These are phyloP conservation scores for Gracilinanus agilis DNA, from an alignment of 2,113 vertebrate genomes.

Conservation along the genomic window DNA sequence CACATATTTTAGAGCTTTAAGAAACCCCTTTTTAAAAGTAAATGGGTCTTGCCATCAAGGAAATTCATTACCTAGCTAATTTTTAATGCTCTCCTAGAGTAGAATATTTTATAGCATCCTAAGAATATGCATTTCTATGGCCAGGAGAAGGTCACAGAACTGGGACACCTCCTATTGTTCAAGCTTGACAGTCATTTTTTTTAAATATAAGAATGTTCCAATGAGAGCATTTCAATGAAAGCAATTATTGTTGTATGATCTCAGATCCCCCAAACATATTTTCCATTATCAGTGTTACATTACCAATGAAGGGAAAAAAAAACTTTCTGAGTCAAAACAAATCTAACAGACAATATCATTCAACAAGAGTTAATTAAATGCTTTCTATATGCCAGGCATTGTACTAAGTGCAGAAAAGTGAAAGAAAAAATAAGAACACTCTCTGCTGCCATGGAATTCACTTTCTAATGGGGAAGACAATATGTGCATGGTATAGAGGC, in stretches of 20 bases:
- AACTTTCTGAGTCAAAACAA: neutral
- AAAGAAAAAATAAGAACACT: neutral
- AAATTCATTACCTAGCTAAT: neutral
- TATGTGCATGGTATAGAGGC: neutral
- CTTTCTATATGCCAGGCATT: neutral
- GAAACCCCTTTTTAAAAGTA: neutral
- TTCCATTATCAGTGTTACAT: neutral
- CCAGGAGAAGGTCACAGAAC: neutral
- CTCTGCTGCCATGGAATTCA: no score
- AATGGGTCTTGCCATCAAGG: neutral
- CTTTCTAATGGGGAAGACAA: no score
- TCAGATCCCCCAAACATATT: neutral
- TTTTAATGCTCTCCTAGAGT: neutral
- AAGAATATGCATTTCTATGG: neutral
- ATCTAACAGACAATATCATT: neutral
- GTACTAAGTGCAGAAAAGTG: neutral
- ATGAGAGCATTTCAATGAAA: neutral
- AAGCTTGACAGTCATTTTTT: neutral
- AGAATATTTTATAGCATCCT: neutral
- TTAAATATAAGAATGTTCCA: slow-evolving; percentile 2
- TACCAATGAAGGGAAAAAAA: neutral
- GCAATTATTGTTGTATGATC: neutral
- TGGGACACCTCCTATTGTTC: neutral
- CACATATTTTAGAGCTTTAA: slow-evolving; percentile 15
- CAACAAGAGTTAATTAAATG: neutral